Evolutionary conservation across 2,113 vertebrate species (phyloP).

Genomic region (Microtus ochrogaster): DNA sequence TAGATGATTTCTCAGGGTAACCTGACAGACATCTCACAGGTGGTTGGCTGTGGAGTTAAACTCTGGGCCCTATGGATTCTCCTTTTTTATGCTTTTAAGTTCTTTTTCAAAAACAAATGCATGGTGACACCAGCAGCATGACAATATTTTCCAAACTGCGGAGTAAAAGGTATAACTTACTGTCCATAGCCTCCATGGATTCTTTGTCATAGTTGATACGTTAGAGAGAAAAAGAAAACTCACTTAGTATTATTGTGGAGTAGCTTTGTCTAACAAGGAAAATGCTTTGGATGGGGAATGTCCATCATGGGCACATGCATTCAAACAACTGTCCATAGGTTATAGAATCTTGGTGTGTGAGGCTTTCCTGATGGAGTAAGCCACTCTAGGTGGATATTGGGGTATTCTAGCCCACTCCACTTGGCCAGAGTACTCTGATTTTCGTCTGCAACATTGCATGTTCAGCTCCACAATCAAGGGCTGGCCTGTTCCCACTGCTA

Average conservation of each 20-base stretch:
- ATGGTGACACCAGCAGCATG: background rate
- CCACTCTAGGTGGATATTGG: background rate
- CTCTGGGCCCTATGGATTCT: background rate
- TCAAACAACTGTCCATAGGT: background rate
- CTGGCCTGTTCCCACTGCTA: background rate
- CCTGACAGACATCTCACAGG: too few relatives aligned
- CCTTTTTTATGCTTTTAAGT: background rate
- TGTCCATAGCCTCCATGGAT: fast-evolving
- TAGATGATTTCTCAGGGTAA: background rate
- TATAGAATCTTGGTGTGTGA: background rate
- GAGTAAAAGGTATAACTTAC: background rate
- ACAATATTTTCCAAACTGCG: background rate
- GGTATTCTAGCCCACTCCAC: background rate
- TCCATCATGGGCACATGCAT: background rate
- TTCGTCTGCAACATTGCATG: background rate
- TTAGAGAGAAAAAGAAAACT: background rate
- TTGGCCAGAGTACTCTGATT: background rate
- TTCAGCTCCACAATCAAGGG: too few relatives aligned
- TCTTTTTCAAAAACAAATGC: background rate
- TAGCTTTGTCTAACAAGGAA: background rate
- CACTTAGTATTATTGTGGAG: fast-evolving
- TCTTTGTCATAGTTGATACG: background rate
- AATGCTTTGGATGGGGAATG: too few relatives aligned
- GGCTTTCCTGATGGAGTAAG: too few relatives aligned
- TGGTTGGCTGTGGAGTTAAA: background rate